Evolutionary conservation across 2,797 vertebrate genomes (phyloP).

Genomic region (Phrynocephalus vlangalii): DNA sequence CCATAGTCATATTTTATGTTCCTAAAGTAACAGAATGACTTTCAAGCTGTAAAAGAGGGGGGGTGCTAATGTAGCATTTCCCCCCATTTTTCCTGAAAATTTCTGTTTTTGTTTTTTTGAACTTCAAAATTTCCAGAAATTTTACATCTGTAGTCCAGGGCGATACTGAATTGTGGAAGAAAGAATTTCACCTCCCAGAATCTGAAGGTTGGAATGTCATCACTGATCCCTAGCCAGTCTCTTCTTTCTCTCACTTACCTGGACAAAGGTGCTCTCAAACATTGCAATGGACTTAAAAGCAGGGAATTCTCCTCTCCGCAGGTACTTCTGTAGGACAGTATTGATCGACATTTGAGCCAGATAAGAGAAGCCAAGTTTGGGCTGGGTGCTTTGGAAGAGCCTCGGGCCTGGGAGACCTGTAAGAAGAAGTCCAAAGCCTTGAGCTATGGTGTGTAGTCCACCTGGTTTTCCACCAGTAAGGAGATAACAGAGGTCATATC

Average conservation of each 20-base stretch:
- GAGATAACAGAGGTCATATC: neutral
- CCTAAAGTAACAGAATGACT: no score
- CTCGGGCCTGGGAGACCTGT: neutral
- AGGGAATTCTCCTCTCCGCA: conserved; percentile 31
- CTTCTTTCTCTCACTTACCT: conserved; percentile 13
- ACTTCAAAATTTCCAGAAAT: no score
- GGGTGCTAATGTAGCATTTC: no score
- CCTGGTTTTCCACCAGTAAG: neutral
- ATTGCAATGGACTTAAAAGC: conserved; percentile 24
- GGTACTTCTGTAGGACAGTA: conserved; percentile 19
- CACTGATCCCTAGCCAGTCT: neutral
- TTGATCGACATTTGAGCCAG: neutral
- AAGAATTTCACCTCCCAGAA: neutral
- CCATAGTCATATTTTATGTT: no score
- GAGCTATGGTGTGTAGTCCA: neutral
- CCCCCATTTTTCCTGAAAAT: no score
- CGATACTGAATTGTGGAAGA: no score
- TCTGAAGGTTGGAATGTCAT: neutral
- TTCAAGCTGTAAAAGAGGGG: no score
- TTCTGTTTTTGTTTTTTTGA: no score
- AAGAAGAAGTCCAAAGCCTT: neutral
- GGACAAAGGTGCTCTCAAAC: conserved; percentile 44
- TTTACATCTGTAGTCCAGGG: no score
- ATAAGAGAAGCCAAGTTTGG: neutral
- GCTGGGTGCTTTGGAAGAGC: neutral